Evolutionary conservation across 2,888 invertebrate genomes (phyloP).

Genomic region (Peribatodes rhomboidaria): DNA sequence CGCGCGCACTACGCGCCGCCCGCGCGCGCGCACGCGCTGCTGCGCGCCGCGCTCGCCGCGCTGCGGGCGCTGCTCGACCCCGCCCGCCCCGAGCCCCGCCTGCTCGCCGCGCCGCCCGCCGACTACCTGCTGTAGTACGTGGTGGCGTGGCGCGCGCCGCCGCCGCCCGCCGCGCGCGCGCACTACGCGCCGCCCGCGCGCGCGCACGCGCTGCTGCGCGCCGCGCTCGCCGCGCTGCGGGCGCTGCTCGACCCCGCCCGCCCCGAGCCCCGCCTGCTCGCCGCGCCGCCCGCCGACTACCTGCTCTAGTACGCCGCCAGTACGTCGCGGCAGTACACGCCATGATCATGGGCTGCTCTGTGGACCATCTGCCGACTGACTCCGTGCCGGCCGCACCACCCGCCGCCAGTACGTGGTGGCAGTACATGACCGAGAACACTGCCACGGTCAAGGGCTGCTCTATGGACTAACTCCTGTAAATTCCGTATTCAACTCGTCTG

Average conservation of each 20-base stretch:
- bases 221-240: constrained; percentile 22
- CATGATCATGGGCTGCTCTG: constrained; percentile 74
- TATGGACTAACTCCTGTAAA: too few relatives aligned
- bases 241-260: constrained; percentile 65
- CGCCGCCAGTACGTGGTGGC: too few relatives aligned
- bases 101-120: constrained; percentile 59
- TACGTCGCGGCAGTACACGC: too few relatives aligned
- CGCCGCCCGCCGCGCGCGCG: constrained; percentile 67
- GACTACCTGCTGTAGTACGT: too few relatives aligned
- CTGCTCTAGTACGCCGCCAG: too few relatives aligned
- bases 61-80: constrained; percentile 1
- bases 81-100: constrained; percentile 86
- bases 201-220: constrained; percentile 55
- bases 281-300: constrained; percentile 56
- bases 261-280: constrained; percentile 82
- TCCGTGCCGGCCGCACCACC: too few relatives aligned
- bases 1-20: too few relatives aligned
- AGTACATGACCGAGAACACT: too few relatives aligned
- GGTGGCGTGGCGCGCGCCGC: constrained; percentile 89
- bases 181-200: too few relatives aligned
- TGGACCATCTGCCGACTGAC: constrained; percentile 55
- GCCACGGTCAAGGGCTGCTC: too few relatives aligned
- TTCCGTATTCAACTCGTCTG: too few relatives aligned
- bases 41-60: constrained; percentile 26
- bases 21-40: constrained; percentile 60